These are phyloP conservation scores for Dasysyrphus albostriatus DNA, from an alignment of 2,888 invertebrate genomes.

Conservation along the genomic window DNA sequence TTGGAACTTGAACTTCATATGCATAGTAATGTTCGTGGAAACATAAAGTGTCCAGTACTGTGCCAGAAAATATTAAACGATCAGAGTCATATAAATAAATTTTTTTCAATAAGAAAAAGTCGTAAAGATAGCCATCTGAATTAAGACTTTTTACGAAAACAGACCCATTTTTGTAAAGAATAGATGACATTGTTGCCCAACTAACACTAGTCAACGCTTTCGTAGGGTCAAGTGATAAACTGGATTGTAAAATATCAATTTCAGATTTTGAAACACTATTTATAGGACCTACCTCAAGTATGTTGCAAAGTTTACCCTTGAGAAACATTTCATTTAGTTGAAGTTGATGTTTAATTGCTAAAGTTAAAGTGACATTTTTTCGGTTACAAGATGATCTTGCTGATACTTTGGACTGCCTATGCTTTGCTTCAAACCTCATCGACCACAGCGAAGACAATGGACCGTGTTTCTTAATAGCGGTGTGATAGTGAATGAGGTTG, in stretches of 20 bases:
- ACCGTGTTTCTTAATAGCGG: too few species aligned
- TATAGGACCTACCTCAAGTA: background rate
- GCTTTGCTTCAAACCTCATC: too few species aligned
- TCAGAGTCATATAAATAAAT: conserved; percentile 1
- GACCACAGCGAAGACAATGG: too few species aligned
- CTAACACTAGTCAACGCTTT: background rate
- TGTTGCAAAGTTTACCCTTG: background rate
- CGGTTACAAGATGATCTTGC: background rate
- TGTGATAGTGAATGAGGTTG: too few species aligned
- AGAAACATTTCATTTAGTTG: background rate
- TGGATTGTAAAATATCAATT: background rate
- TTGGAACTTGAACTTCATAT: background rate
- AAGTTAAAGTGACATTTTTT: background rate
- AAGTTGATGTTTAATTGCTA: conserved; percentile 17
- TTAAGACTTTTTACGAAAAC: background rate
- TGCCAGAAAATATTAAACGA: background rate
- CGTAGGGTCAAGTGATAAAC: background rate
- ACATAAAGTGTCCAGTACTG: background rate
- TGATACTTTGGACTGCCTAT: background rate
- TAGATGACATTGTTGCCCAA: background rate
- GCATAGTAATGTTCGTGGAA: background rate
- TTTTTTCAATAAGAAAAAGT: background rate
- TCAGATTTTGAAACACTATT: background rate
- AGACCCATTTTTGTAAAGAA: background rate
- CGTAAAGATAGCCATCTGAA: background rate